Evolutionary conservation across 1,140 invertebrate species (phyloP).

Genomic region (Tetranychus cinnabarinus): DNA sequence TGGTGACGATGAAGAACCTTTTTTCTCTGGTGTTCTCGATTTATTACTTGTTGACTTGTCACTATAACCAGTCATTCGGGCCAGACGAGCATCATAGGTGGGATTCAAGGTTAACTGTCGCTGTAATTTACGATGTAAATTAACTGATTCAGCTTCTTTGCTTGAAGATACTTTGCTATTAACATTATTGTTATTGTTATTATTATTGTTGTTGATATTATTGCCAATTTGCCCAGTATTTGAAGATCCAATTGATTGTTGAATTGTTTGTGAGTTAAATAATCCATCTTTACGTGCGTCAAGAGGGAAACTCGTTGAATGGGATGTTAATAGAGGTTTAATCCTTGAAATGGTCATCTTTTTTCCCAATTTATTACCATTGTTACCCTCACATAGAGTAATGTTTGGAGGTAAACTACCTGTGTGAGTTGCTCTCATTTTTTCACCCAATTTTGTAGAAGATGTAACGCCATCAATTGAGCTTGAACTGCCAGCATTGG

Average conservation of each 20-base stretch:
- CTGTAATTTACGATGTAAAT: slow-evolving; percentile 49
- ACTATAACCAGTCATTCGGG: slow-evolving; percentile 16
- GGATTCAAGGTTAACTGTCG: slow-evolving; percentile 58
- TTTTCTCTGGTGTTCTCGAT: neutral
- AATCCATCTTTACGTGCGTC: neutral
- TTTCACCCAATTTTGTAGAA: neutral
- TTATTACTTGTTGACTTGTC: neutral
- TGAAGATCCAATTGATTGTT: slow-evolving; percentile 7
- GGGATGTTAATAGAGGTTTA: neutral
- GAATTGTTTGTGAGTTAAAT: neutral
- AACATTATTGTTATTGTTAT: slow-evolving; percentile 1
- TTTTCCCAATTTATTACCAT: neutral
- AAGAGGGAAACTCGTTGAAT: neutral
- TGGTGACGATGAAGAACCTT: neutral
- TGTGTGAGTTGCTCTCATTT: neutral
- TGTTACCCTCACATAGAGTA: neutral
- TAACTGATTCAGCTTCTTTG: slow-evolving; percentile 23
- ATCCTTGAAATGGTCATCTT: neutral
- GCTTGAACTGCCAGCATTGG: neutral
- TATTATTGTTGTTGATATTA: neutral
- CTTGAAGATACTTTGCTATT: neutral
- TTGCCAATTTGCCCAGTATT: slow-evolving; percentile 1
- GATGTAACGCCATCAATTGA: too few species aligned
- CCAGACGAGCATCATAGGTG: slow-evolving; percentile 40
- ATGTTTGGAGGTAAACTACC: neutral